Base-by-base conservation (phyloP, 2,797 vertebrate genomes). In the Tragelaphus oryx region DNA sequence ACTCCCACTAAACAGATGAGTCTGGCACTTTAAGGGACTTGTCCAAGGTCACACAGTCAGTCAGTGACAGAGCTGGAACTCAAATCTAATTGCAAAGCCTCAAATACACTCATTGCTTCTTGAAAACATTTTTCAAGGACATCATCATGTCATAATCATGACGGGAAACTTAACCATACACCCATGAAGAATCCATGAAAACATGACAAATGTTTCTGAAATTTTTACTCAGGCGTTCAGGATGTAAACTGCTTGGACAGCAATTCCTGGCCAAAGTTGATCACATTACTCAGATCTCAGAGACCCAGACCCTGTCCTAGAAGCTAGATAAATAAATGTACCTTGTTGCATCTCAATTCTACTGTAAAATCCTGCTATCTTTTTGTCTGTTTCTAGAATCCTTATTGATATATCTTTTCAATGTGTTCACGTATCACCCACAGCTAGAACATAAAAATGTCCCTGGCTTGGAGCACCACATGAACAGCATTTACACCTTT, bases 401-500 rank as follows among this genome's bases (percentile, higher is more conserved):
- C 60, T 95, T 91, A 87, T 55, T 96, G 79, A 94, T 91, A 26
- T 14, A 41, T 78, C 75, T 85, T 60, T 81, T 86, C 82, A 87
- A 0, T 41, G 44, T 87, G 71, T 68, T 96, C 86, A 54, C 37
- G 14, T 92, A 59, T 89, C 95, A 93, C 79, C 88, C 94, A 90
- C 79, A 2, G 44, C 90, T 54, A 87, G 68, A 78, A 93, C 81
- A 94, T 89, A 94, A 95, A 97, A 96, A 84, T 79, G 76, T 84
- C 82, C 93, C 82, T 65, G 82, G 59, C 76, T 96, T 46, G 37
- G 95, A 95, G 96, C 92, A 95, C 92, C 95, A 96, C 57, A 59
- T 79, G 93, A 96, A 97, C 88, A 89, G 90, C 92, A 74, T 95
- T 97, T 80, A 94, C 68, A 97, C 92, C 94, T 96, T 97, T 97